Conservation (phyloP, 2,113 vertebrate genomes). For the Coregonus clupeaformis region DNA sequence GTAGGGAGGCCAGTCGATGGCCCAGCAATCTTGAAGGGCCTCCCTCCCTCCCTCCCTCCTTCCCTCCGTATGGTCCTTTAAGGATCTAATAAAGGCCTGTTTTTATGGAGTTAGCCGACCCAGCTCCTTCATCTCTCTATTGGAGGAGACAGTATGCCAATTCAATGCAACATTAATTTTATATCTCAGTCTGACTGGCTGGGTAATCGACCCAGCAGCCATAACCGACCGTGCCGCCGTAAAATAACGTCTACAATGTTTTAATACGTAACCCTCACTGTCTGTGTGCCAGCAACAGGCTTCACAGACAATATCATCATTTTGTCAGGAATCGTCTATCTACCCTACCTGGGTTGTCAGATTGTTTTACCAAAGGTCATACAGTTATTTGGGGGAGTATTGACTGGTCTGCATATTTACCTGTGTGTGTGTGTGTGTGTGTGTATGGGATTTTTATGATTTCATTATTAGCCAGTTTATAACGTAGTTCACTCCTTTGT, state of each 20-base stretch:
- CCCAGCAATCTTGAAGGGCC: slow-evolving; percentile 52
- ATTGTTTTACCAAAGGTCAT: background rate
- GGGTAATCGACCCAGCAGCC: slow-evolving; percentile 57
- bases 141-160: slow-evolving; percentile 87
- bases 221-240: background rate
- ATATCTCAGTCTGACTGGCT: slow-evolving; percentile 63
- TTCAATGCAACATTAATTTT: slow-evolving; percentile 80
- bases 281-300: background rate
- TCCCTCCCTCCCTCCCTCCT: slow-evolving; percentile 52
- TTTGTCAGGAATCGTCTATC: background rate
- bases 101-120: slow-evolving; percentile 80
- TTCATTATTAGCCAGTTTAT: background rate
- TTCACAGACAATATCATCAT: background rate
- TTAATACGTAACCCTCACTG: background rate
- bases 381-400: background rate
- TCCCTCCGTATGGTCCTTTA: slow-evolving; percentile 72
- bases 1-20: slow-evolving; percentile 65
- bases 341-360: background rate
- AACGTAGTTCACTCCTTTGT: slow-evolving; percentile 6
- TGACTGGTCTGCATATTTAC: background rate
- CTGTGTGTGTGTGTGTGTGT: background rate
- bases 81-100: slow-evolving; percentile 81
- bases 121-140: slow-evolving; percentile 77
- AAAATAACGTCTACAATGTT: background rate
- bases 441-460: background rate